These are phyloP conservation scores for Notarius quadriscutis DNA, from an alignment of 2,113 vertebrate genomes.

Conservation along the genomic window DNA sequence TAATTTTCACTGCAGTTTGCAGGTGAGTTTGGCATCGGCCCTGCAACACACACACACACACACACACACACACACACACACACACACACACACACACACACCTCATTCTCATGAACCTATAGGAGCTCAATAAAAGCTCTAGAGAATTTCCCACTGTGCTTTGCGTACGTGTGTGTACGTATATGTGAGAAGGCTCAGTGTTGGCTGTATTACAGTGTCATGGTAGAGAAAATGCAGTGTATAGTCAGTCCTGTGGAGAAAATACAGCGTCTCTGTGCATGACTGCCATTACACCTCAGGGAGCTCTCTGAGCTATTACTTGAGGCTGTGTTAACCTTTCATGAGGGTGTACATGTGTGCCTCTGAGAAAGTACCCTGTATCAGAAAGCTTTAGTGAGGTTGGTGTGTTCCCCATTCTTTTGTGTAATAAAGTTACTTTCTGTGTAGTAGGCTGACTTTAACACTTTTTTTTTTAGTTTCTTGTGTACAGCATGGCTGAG, in stretches of 20 bases:
- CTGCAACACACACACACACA: not conserved
- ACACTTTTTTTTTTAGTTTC: not conserved
- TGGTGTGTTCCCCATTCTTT: conserved; percentile 30
- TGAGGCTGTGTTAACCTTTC: conserved; percentile 26
- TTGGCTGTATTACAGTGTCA: conserved; percentile 26
- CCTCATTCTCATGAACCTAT: not conserved
- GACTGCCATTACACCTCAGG: conserved; percentile 37
- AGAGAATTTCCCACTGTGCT: conserved; percentile 13
- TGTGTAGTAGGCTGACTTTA: conserved; percentile 16
- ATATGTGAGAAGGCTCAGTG: not conserved
- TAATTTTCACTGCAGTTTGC: conserved; percentile 17
- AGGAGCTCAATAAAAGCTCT: not conserved
- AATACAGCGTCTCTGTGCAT: conserved; percentile 25
- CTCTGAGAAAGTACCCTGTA: not conserved
- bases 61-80: not conserved
- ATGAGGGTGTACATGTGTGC: conserved; percentile 26
- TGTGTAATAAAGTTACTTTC: conserved; percentile 22
- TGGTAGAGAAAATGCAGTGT: conserved; percentile 18
- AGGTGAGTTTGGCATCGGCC: not conserved
- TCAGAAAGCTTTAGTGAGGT: conserved; percentile 13
- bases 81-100: not conserved
- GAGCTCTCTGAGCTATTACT: conserved; percentile 36
- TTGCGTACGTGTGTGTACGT: not conserved
- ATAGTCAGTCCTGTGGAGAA: conserved; percentile 14
- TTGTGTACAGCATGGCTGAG: not conserved